These are phyloP conservation scores for Gnatocerus cornutus DNA, from an alignment of 2,888 invertebrate genomes.

Conservation along the genomic window DNA sequence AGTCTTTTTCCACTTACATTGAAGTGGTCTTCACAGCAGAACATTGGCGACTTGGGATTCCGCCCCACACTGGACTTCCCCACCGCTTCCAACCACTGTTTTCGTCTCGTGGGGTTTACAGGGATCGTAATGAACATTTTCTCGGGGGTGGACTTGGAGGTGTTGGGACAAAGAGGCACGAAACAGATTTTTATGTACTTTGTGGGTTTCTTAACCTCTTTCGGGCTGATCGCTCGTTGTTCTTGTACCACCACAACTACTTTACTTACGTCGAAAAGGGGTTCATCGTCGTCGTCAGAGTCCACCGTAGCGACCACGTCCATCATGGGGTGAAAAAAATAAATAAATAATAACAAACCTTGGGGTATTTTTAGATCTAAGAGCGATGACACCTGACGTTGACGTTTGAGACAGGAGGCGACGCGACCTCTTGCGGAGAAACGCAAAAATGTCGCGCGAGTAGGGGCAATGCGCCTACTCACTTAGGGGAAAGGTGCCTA, in stretches of 20 bases:
- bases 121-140: constrained; percentile 45
- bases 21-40: constrained; percentile 47
- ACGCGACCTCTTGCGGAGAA: too few relatives aligned
- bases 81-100: constrained; percentile 37
- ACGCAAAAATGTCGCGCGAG: too few relatives aligned
- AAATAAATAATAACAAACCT: constrained; percentile 24
- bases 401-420: too few relatives aligned
- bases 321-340: constrained; percentile 9
- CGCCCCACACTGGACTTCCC: constrained; percentile 13
- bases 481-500: too few relatives aligned
- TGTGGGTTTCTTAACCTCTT: constrained; percentile 1
- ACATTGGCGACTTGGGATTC: constrained; percentile 41
- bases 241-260: constrained; percentile 3
- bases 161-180: constrained; percentile 44
- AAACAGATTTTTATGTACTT: constrained; percentile 39
- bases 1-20: constrained; percentile 15
- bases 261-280: constrained; percentile 30
- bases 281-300: constrained; percentile 33
- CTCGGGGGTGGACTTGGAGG: constrained; percentile 31
- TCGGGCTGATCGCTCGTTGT: not conserved
- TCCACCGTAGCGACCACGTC: constrained; percentile 5
- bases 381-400: constrained; percentile 4
- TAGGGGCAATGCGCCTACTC: too few relatives aligned
- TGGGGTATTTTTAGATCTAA: not conserved
- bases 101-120: constrained; percentile 31